Percentiles rank a stretch among this genome's conserved stretches.
Conservation (phyloP, 2,888 invertebrate genomes). For the Polydrusus tereticollis region DNA sequence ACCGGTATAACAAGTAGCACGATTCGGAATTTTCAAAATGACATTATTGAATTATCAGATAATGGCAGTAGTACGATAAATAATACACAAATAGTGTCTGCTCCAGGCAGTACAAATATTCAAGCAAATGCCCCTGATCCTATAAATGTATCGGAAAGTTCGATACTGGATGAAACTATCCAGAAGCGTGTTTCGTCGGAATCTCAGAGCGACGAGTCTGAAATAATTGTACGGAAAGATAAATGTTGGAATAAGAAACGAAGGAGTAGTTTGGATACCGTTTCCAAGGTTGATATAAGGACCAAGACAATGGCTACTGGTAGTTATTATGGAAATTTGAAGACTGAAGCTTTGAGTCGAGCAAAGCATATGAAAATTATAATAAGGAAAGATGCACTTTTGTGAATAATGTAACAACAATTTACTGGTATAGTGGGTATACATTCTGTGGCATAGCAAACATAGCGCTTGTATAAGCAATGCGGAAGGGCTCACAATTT, state of each 20-base stretch:
- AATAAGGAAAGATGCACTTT: neutral
- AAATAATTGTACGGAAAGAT: neutral
- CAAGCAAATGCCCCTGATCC: neutral
- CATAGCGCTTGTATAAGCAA: no score
- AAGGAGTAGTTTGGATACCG: neutral
- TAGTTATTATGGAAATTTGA: neutral
- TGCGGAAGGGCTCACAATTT: no score
- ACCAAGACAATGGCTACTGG: neutral
- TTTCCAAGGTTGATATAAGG: neutral
- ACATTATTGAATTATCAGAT: slow-evolving; percentile 13
- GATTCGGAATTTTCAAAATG: neutral
- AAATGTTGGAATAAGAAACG: neutral
- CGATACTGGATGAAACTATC: neutral
- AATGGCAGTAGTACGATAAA: neutral
- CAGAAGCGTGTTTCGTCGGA: neutral
- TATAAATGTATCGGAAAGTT: neutral
- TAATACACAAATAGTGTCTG: neutral
- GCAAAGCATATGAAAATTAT: neutral
- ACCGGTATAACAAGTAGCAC: neutral
- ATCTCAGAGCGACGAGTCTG: neutral
- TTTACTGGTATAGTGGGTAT: neutral
- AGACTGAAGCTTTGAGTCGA: neutral
- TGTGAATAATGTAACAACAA: neutral
- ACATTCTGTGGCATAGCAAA: no score
- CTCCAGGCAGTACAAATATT: neutral